These are phyloP conservation scores for Pollicipes pollicipes DNA, from an alignment of 1,140 invertebrate species.

Conservation along the genomic window DNA sequence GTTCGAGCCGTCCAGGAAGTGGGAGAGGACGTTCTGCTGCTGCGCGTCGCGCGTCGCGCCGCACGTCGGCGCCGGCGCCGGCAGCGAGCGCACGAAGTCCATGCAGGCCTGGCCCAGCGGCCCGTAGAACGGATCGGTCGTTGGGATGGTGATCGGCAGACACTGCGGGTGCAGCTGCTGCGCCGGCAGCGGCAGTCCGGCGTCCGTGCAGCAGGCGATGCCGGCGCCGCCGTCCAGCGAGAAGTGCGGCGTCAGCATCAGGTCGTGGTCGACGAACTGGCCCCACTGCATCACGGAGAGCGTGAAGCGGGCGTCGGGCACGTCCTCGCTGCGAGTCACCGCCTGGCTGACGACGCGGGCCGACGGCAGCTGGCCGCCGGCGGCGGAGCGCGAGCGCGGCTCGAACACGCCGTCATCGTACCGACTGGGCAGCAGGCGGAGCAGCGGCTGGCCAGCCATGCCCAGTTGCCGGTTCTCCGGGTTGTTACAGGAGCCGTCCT, in stretches of 20 bases:
- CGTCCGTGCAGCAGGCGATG: slow-evolving; percentile 23
- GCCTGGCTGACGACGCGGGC: slow-evolving; percentile 46
- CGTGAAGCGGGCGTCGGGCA: slow-evolving; percentile 46
- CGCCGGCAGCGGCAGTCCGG: slow-evolving; percentile 16
- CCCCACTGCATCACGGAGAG: slow-evolving; percentile 62
- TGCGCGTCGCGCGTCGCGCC: slow-evolving; percentile 22
- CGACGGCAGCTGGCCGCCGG: slow-evolving; percentile 39
- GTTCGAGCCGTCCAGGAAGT: slow-evolving; percentile 80
- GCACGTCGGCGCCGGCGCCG: slow-evolving; percentile 23
- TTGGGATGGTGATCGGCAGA: slow-evolving; percentile 39
- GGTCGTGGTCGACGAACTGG: slow-evolving; percentile 69
- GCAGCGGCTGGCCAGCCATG: no score
- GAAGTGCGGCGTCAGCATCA: slow-evolving; percentile 32
- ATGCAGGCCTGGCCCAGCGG: slow-evolving; percentile 23
- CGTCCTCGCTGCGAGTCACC: slow-evolving; percentile 43
- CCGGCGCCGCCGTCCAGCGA: slow-evolving; percentile 17
- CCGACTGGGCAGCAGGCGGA: no score
- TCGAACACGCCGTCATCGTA: slow-evolving; percentile 31
- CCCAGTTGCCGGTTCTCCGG: no score
- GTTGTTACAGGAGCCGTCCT: no score
- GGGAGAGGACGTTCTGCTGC: slow-evolving; percentile 54
- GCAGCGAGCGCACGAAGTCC: slow-evolving; percentile 34
- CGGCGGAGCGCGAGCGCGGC: slow-evolving; percentile 37
- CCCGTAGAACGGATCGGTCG: slow-evolving; percentile 29
- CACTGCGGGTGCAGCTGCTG: slow-evolving; percentile 30